phyloP scores from a whole-genome alignment of 2,888 invertebrate species.

The Mythimna vitellina region DNA sequence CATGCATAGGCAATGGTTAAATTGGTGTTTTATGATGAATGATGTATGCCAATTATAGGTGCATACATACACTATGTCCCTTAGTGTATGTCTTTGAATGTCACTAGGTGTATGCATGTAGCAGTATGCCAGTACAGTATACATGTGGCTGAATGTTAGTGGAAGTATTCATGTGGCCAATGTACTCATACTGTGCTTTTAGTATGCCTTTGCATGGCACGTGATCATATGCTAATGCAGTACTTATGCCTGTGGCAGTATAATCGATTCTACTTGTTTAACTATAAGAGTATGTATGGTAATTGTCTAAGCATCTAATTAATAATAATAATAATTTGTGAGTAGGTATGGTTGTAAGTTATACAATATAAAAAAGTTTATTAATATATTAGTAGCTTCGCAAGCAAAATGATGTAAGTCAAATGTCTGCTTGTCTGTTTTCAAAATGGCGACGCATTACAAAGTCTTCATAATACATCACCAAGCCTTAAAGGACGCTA shows the following conservation, averaged over 20 bases:
- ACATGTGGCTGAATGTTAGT: background rate
- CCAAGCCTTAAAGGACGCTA: background rate
- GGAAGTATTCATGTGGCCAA: no score
- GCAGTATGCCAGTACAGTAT: background rate
- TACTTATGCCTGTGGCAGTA: background rate
- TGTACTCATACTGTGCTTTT: no score
- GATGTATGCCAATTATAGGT: background rate
- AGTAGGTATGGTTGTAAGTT: background rate
- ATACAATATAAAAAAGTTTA: background rate
- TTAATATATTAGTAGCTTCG: background rate
- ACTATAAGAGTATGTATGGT: background rate
- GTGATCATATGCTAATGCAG: no score
- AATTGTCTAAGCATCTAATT: background rate
- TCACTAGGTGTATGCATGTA: background rate
- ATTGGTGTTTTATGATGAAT: background rate
- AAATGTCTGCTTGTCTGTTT: background rate
- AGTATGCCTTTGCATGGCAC: no score
- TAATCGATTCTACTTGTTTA: background rate
- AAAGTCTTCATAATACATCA: background rate
- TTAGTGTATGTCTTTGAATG: background rate
- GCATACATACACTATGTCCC: background rate
- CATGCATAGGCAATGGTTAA: background rate
- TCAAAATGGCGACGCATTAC: background rate
- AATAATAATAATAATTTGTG: no score
- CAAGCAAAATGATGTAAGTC: background rate